A percentile compares a stretch with the other conserved stretches of the same genome.
These are phyloP conservation scores for Ceramica pisi DNA, from an alignment of 2,888 invertebrate species.

Conservation along the genomic window DNA sequence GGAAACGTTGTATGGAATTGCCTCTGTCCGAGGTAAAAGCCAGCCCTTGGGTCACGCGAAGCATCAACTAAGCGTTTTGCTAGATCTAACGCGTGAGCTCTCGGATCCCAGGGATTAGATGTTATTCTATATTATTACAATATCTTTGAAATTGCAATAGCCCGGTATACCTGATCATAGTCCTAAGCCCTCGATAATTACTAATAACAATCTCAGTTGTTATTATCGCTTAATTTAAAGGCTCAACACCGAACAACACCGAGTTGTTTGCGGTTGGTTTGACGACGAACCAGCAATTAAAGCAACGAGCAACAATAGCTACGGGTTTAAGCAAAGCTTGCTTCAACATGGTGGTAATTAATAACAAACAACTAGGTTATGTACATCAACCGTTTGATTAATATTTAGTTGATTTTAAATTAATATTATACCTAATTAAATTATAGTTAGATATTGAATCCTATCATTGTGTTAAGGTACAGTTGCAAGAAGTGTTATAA, in stretches of 20 bases:
- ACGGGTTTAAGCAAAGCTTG: constrained; percentile 25
- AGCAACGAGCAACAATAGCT: constrained; percentile 29
- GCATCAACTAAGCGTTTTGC: too few relatives aligned
- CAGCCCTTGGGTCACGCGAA: too few relatives aligned
- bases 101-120: too few relatives aligned
- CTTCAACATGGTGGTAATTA: constrained; percentile 28
- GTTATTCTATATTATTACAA: neutral
- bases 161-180: neutral
- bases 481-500: too few relatives aligned
- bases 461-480: too few relatives aligned
- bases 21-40: too few relatives aligned
- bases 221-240: constrained; percentile 35
- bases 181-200: constrained; percentile 22
- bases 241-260: constrained; percentile 25
- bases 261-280: constrained; percentile 20
- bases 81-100: too few relatives aligned
- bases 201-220: constrained; percentile 16
- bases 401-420: constrained; percentile 6
- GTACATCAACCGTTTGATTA: constrained; percentile 5
- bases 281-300: constrained; percentile 29
- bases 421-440: neutral
- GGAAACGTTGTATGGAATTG: too few relatives aligned
- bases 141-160: neutral
- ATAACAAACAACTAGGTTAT: constrained; percentile 33
- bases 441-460: too few relatives aligned